These are phyloP conservation scores for Phylloscopus trochilus DNA, from an alignment of 2,113 vertebrate genomes.

Conservation along the genomic window DNA sequence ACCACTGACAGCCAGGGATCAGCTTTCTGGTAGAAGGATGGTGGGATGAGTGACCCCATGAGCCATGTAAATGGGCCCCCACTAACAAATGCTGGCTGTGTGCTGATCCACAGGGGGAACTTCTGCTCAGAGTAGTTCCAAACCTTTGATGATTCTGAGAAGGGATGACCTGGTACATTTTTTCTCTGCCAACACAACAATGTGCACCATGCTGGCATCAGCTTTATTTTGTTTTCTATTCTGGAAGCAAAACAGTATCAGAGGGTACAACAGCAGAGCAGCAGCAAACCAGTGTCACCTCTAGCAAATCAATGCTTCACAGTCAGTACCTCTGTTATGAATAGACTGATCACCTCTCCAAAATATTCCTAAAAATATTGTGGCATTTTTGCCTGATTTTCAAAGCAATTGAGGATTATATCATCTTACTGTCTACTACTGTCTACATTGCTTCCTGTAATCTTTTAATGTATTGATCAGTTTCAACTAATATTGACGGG, in stretches of 20 bases:
- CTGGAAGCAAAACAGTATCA: background rate
- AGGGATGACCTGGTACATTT: background rate
- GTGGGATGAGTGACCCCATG: accelerated
- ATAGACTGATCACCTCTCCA: background rate
- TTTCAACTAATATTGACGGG: background rate
- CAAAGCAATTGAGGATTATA: background rate
- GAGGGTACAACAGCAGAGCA: background rate
- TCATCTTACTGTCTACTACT: background rate
- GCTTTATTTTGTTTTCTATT: background rate
- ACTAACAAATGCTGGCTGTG: background rate
- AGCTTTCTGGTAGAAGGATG: background rate
- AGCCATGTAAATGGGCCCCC: background rate
- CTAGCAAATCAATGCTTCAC: background rate
- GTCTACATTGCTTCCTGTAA: too few species aligned
- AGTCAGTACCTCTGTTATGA: background rate
- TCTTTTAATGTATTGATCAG: background rate
- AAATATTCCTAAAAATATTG: background rate
- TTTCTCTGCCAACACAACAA: background rate
- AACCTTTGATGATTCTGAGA: background rate
- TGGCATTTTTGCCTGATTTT: background rate
- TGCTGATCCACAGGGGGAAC: background rate
- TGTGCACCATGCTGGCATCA: accelerated
- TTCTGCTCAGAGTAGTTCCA: background rate
- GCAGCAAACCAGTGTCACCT: background rate
- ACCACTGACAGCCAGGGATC: background rate